phyloP scores from a whole-genome alignment of 2,797 vertebrate species.

The Coregonus ussuriensis region DNA sequence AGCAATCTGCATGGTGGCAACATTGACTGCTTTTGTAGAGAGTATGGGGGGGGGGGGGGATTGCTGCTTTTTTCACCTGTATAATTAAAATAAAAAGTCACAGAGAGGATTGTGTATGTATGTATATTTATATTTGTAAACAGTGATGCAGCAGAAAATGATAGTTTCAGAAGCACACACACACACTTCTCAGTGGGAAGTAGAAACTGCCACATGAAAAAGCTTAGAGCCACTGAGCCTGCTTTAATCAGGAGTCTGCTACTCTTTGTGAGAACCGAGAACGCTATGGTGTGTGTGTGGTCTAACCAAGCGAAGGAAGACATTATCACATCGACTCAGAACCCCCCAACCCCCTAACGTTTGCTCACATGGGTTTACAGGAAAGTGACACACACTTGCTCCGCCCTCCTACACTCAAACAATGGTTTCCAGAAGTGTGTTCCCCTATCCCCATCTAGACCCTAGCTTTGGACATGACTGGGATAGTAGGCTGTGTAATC shows the following conservation, averaged over 20 bases:
- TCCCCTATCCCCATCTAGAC: neutral
- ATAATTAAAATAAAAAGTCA: neutral
- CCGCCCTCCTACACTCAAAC: constrained; percentile 4
- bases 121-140: constrained; percentile 55
- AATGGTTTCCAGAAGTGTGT: constrained; percentile 28
- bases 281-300: neutral
- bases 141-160: constrained; percentile 57
- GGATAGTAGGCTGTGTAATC: neutral
- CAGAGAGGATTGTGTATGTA: neutral
- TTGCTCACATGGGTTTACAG: constrained; percentile 43
- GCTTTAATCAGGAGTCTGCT: constrained; percentile 39
- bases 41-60: neutral
- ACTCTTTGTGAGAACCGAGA: constrained; percentile 22
- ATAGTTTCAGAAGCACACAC: constrained; percentile 62
- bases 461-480: neutral
- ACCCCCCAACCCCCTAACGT: neutral
- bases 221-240: neutral
- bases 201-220: constrained; percentile 75
- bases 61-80: neutral
- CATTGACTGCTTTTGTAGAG: constrained; percentile 6
- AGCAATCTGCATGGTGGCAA: neutral
- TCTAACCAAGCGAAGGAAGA: neutral
- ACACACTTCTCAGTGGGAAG: constrained; percentile 54
- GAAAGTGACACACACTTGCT: constrained; percentile 38
- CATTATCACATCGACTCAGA: neutral